Evolutionary conservation across 2,888 invertebrate genomes (phyloP), one percentile per base, ranked within the genome.

Genomic region (Idaea straminata): DNA sequence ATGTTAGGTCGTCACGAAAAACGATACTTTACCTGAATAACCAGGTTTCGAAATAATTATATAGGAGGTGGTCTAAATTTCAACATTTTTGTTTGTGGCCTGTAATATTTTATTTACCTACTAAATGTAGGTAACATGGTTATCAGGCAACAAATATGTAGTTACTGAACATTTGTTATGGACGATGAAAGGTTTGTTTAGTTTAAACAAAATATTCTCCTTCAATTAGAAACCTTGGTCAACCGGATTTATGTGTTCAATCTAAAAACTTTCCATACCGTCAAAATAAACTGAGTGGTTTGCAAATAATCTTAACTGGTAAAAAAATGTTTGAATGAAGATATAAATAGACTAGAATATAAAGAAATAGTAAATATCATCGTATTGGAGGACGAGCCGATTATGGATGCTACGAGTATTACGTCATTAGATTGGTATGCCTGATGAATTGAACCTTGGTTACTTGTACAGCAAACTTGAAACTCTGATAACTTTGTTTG

Each of bases 361-460:
- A 47, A 47, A 47, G 47, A 47, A 47, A 47, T 47, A 47, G 47
- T 47, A 47, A 47, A 47, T 10, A 47, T 62, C 63, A 35, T 61
- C 62, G 60, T 15, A 13, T 47, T 47, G 47, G 47, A 47, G 47
- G 47, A 47, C 47, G 47, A 47, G 47, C 13, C 64, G 72, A 76
- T 69, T 62, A 63, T 64, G 63, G 69, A 69, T 67, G 69, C 68
- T 64, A 25, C 25, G 25, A 25, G 25, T 25, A 72, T 82, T 81
- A 79, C 83, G 77, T 85, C 84, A 85, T 83, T 80, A 80, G 74
- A 62, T 66, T 66, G 85, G 87, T 85, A 88, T 87, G 86, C 76
- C 75, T 76, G 73, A 81, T 79, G 83, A 84, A 84, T 88, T 86
- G 85, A 63, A 47, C 10, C 47, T 47, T 13, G 10, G 47, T 47